These are phyloP conservation scores for Stictonetta naevosa DNA, from an alignment of 2,113 vertebrate genomes.

Conservation along the genomic window DNA sequence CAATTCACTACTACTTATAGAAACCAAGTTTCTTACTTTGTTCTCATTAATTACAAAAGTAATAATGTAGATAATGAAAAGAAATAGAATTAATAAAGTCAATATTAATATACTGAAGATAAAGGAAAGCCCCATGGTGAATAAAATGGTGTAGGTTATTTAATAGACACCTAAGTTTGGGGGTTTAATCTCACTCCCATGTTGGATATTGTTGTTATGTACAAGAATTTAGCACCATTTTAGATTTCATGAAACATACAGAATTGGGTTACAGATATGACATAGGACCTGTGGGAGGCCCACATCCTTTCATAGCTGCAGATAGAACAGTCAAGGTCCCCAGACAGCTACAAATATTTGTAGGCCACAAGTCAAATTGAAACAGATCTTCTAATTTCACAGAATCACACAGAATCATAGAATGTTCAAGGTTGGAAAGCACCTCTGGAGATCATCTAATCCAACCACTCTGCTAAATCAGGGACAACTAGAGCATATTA, in stretches of 20 bases:
- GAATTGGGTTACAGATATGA: background rate
- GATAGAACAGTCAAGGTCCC: background rate
- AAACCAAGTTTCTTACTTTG: background rate
- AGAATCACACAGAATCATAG: background rate
- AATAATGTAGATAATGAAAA: background rate
- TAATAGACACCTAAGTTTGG: background rate
- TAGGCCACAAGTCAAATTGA: background rate
- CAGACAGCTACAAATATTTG: background rate
- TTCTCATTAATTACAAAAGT: background rate
- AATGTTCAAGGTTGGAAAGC: background rate
- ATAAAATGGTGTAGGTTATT: background rate
- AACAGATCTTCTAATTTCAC: background rate
- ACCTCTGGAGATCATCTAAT: background rate
- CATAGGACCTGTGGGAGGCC: background rate
- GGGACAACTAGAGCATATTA: background rate
- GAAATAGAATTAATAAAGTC: background rate
- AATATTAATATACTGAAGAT: background rate
- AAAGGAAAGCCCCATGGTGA: background rate
- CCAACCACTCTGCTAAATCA: background rate
- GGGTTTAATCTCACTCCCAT: background rate
- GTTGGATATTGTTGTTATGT: too few relatives aligned
- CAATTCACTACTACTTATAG: background rate
- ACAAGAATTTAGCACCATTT: background rate
- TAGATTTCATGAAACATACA: background rate
- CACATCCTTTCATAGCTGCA: background rate